These are phyloP conservation scores for Malaclemys terrapin DNA, from an alignment of 2,113 vertebrate genomes.

Conservation along the genomic window DNA sequence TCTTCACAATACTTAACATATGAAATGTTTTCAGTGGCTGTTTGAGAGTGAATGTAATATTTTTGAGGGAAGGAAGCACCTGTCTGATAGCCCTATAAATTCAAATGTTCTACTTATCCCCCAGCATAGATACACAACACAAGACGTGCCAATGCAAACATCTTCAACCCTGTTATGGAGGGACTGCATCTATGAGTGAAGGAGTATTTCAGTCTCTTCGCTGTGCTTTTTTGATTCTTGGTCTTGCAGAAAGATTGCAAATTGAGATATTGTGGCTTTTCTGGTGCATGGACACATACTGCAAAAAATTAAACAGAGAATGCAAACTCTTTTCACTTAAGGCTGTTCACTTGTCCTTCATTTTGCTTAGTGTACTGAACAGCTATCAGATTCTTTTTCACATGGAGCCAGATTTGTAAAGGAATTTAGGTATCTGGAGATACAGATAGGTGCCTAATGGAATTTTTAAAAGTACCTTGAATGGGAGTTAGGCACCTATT, in stretches of 20 bases:
- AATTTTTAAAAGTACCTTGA: too few relatives aligned
- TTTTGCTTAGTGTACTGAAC: not conserved
- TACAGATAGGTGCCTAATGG: too few relatives aligned
- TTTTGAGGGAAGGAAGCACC: not conserved
- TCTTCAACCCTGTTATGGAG: not conserved
- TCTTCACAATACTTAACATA: not conserved
- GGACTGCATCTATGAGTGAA: fast-evolving
- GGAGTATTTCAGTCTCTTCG: fast-evolving
- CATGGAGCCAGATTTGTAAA: too few relatives aligned
- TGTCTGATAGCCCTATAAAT: not conserved
- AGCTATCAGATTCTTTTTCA: not conserved
- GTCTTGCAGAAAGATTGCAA: not conserved
- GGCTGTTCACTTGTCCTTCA: not conserved
- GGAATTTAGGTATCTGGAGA: too few relatives aligned
- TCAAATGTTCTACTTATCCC: not conserved
- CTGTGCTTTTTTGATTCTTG: too few relatives aligned
- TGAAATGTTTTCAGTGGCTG: not conserved
- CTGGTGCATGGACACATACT: fast-evolving
- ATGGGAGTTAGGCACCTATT: too few relatives aligned
- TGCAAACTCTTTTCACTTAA: not conserved
- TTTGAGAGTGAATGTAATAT: not conserved
- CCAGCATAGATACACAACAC: not conserved
- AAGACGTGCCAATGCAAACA: not conserved
- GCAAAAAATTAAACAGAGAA: not conserved
- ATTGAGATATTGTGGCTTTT: not conserved